A percentile compares a stretch with the other conserved stretches of the same genome.
These are phyloP conservation scores for Megaceryle torquata DNA, from an alignment of 2,113 vertebrate species.

Conservation along the genomic window DNA sequence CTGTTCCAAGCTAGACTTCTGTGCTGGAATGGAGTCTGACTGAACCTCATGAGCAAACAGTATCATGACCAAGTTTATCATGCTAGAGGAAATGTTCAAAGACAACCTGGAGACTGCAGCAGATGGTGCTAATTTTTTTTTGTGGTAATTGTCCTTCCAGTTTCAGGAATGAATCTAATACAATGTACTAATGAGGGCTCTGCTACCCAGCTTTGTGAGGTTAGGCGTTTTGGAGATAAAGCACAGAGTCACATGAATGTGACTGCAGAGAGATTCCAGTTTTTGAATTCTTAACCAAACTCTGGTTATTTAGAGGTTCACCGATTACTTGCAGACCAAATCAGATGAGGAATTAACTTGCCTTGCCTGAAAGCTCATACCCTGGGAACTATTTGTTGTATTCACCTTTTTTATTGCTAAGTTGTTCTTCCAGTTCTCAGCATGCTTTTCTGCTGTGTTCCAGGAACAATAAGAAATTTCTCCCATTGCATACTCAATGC, in stretches of 20 bases:
- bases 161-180: neutral
- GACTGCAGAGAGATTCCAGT: neutral
- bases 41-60: neutral
- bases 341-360: neutral
- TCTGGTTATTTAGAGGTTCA: constrained; percentile 2
- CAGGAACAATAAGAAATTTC: constrained; percentile 36
- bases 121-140: neutral
- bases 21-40: neutral
- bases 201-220: neutral
- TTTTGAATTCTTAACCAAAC: neutral
- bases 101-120: neutral
- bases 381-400: constrained; percentile 13
- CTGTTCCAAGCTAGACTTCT: neutral
- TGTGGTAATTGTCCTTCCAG: neutral
- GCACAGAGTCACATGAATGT: neutral
- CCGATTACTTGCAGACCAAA: neutral
- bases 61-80: neutral
- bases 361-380: neutral
- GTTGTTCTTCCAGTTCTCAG: constrained; percentile 59
- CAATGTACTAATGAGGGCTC: neutral
- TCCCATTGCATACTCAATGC: neutral
- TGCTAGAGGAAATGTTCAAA: neutral
- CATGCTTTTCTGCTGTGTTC: constrained; percentile 47
- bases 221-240: neutral
- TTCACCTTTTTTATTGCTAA: constrained; percentile 58